These are phyloP conservation scores for Pecten maximus DNA, from an alignment of 2,888 invertebrate genomes.

Conservation along the genomic window DNA sequence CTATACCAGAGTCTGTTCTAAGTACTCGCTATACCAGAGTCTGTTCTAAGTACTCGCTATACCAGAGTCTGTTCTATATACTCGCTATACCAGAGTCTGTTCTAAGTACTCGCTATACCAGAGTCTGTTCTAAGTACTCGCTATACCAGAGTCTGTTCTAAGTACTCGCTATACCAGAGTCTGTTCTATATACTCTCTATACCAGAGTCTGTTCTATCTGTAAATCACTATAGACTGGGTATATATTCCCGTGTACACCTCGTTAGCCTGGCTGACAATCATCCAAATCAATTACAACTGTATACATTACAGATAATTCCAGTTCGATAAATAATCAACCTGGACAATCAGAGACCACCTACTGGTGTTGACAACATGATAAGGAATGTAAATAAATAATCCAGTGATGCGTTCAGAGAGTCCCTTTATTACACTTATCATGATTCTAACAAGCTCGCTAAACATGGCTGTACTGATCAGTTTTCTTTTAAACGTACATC, in stretches of 20 bases:
- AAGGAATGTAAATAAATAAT: neutral
- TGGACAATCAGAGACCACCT: neutral
- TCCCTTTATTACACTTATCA: neutral
- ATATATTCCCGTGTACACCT: neutral
- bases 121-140: no score
- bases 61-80: no score
- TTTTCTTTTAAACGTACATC: no score
- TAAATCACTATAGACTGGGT: neutral
- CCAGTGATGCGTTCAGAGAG: neutral
- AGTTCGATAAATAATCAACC: neutral
- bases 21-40: no score
- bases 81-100: no score
- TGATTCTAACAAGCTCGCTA: neutral
- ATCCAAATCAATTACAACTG: slow-evolving; percentile 15
- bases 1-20: no score
- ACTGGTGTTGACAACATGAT: neutral
- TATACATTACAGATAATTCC: slow-evolving; percentile 7
- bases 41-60: no score
- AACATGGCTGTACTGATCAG: neutral
- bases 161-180: no score
- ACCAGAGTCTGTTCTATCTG: no score
- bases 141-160: no score
- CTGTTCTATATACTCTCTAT: no score
- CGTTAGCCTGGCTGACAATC: neutral
- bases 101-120: no score